Base-by-base conservation (phyloP, 1,140 invertebrate genomes). In the Sitobion miscanthi region DNA sequence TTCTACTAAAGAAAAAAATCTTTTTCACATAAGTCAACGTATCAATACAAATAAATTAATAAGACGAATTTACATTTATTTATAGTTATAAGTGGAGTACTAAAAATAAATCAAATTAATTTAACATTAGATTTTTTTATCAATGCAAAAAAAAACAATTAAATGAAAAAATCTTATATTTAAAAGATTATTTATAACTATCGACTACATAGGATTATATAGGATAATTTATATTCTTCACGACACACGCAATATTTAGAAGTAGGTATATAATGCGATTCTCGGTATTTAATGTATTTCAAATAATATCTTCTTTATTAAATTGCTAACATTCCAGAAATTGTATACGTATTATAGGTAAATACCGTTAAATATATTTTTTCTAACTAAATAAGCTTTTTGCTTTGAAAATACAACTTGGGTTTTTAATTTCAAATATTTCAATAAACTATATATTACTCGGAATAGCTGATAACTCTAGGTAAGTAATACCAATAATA, bases 261-360 rank as follows among this genome's bases (percentile, higher is more conserved):
- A 77, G 14, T n/a, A n/a, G 30, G 30, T n/a, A 77, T n/a, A 17
- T n/a, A 17, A 77, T 77, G 5, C 62, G 30, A 77, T 77, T 20
- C 30, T n/a, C 0, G 62, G 30, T 77, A 77, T 77, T 77, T n/a
- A 20, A 20, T 77, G 30, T 77, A 77, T 77, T 77, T n/a, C 30
- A 77, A 77, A 77, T 77, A 77, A 77, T 69, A 69, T 77, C 62
- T n/a, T 77, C 30, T 77, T 77, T 77, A n/a, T n/a, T n/a, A 77
- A 77, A 77, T 69, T 69, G 30, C n/a, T 14, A 14, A 69, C 62
- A 69, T 77, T 77, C 62, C 62, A 77, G 62, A 77, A 35, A 77
- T 77, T 77, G n/a, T n/a, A n/a, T n/a, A 17, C 5, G 62, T 17
- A n/a, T 77, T 77, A n/a, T 77, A 77, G 62, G 30, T 69, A 69